phyloP scores from a whole-genome alignment of 2,888 invertebrate genomes.

The Pyrrhia umbra region DNA sequence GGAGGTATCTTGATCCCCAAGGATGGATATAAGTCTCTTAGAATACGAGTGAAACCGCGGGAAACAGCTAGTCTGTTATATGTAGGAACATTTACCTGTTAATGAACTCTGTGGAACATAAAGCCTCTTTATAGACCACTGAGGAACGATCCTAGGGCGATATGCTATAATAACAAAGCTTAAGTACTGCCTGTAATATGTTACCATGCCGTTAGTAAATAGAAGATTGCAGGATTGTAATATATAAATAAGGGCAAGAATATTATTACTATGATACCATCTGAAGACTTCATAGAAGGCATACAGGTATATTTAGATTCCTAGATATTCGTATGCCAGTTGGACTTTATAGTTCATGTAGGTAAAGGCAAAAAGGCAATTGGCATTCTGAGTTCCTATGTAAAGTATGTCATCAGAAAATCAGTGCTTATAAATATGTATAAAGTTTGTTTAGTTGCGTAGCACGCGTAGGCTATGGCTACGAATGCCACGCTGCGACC shows the following conservation, averaged over 20 bases:
- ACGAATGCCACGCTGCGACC: neutral
- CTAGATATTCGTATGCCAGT: slow-evolving; percentile 21
- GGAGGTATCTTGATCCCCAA: too few species aligned
- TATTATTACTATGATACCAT: slow-evolving; percentile 26
- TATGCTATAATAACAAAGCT: neutral
- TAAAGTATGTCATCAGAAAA: too few species aligned
- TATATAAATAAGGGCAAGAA: slow-evolving; percentile 22
- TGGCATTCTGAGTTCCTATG: slow-evolving; percentile 9
- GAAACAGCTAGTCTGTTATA: too few species aligned
- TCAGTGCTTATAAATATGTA: neutral
- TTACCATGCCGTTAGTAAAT: neutral
- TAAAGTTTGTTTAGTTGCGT: neutral
- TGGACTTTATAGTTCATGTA: neutral
- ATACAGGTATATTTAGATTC: slow-evolving; percentile 24
- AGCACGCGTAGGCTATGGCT: slow-evolving; percentile 5
- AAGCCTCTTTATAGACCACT: neutral
- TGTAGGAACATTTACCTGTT: neutral
- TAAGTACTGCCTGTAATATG: neutral
- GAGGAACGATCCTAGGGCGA: neutral
- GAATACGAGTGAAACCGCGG: too few species aligned
- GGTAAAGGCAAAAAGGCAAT: neutral
- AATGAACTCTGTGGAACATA: neutral
- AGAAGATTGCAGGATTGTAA: neutral
- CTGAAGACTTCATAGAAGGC: slow-evolving; percentile 10
- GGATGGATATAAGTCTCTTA: too few species aligned